Conservation (phyloP, 1,140 invertebrate species). For the Homalodisca vitripennis region DNA sequence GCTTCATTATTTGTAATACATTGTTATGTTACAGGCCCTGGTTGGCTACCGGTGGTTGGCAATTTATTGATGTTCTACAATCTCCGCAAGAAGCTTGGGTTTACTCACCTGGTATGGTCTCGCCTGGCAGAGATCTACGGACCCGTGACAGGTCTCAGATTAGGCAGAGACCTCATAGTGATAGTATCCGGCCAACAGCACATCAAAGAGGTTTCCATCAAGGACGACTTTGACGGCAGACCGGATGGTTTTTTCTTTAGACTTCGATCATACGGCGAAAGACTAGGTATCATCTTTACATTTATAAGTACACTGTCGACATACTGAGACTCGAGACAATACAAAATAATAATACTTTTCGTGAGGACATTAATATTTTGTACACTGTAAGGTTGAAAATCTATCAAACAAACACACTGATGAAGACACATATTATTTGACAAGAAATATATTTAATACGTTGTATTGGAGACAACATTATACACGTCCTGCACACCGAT, state of each 20-base stretch:
- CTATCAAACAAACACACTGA: no score
- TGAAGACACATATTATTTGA: no score
- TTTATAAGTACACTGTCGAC: conserved; percentile 17
- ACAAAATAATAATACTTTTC: no score
- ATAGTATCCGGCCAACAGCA: conserved; percentile 59
- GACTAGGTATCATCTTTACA: conserved; percentile 59
- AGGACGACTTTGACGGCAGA: conserved; percentile 65
- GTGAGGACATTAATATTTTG: no score
- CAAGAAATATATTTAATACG: no score
- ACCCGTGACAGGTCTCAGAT: conserved; percentile 51
- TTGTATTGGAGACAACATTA: no score
- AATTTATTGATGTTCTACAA: conserved; percentile 44
- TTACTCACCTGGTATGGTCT: conserved; percentile 47
- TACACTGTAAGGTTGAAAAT: no score
- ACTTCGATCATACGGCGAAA: conserved; percentile 60
- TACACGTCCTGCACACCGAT: no score
- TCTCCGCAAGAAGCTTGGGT: conserved; percentile 44
- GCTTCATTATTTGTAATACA: no score
- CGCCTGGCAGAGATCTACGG: conserved; percentile 46
- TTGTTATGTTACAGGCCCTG: no score
- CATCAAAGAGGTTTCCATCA: conserved; percentile 58
- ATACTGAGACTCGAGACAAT: neutral
- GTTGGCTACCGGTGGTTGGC: conserved; percentile 52
- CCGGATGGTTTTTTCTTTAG: conserved; percentile 68
- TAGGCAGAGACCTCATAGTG: conserved; percentile 60